phyloP scores from a whole-genome alignment of 2,113 vertebrate species.

The Ophiodon elongatus region DNA sequence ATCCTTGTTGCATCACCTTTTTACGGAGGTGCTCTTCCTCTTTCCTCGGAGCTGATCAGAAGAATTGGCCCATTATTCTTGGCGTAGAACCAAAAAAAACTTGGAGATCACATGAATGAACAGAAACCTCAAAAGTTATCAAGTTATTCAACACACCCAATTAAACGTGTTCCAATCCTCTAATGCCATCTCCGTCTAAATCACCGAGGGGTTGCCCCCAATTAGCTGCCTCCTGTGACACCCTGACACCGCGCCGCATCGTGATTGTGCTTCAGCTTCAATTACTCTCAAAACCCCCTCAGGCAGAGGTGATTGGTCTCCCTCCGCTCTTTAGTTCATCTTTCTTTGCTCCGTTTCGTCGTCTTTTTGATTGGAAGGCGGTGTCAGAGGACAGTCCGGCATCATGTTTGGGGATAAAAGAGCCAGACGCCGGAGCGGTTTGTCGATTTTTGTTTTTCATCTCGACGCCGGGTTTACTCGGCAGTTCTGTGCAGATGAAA shows the following conservation, averaged over 20 bases:
- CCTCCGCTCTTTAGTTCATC: neutral
- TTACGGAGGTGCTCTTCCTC: conserved; percentile 16
- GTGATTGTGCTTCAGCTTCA: conserved; percentile 68
- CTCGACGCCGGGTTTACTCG: too few relatives aligned
- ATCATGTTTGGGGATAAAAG: conserved; percentile 8
- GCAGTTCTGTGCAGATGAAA: neutral
- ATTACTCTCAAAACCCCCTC: conserved; percentile 56
- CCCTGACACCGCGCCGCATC: conserved; percentile 41
- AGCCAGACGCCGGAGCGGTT: conserved; percentile 5
- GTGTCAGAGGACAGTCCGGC: neutral
- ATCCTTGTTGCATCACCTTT: conserved; percentile 43
- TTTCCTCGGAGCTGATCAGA: conserved; percentile 33
- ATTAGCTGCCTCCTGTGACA: conserved; percentile 72
- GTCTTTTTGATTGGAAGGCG: neutral
- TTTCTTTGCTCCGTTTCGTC: neutral
- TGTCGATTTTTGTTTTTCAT: neutral
- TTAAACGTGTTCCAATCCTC: conserved; percentile 60
- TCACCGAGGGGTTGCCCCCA: conserved; percentile 68
- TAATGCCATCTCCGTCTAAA: conserved; percentile 60
- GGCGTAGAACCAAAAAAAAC: conserved; percentile 32
- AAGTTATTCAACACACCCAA: conserved; percentile 63
- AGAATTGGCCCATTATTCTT: conserved; percentile 37
- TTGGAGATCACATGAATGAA: conserved; percentile 49
- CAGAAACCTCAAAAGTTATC: conserved; percentile 53
- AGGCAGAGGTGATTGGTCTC: conserved; percentile 33